phyloP scores from a whole-genome alignment of 2,797 vertebrate genomes.

The Pangasius krempfi region DNA sequence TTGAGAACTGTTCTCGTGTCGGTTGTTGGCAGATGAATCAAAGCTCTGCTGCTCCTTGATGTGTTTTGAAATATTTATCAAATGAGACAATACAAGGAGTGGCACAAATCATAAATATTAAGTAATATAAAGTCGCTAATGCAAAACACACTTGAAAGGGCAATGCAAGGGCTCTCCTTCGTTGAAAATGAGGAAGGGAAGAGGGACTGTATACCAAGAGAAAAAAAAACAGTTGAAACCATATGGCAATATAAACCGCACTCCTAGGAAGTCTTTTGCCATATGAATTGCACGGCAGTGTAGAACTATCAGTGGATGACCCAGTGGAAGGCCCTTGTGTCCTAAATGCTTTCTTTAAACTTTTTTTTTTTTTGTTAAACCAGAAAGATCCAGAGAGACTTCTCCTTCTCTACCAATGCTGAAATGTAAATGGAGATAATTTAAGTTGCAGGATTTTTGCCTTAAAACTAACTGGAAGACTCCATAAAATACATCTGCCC shows the following conservation, averaged over 20 bases:
- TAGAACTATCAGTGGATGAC: conserved; percentile 65
- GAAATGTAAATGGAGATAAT: conserved; percentile 1
- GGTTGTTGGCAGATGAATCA: conserved; percentile 77
- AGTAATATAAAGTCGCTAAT: conserved; percentile 77
- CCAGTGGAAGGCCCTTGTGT: conserved; percentile 53
- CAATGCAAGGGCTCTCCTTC: conserved; percentile 39
- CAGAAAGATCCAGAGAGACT: conserved; percentile 12
- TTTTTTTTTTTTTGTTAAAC: neutral
- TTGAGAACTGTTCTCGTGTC: conserved; percentile 74
- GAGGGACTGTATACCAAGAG: conserved; percentile 28
- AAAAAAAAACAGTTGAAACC: conserved; percentile 57
- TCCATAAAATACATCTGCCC: conserved; percentile 4
- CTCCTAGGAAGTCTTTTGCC: conserved; percentile 58
- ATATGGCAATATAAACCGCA: conserved; percentile 68
- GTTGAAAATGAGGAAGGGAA: conserved; percentile 46
- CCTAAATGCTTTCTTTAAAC: neutral
- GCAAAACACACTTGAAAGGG: conserved; percentile 73
- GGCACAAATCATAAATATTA: conserved; percentile 83
- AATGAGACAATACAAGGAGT: conserved; percentile 81
- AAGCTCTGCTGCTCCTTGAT: conserved; percentile 76
- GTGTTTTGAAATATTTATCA: conserved; percentile 82
- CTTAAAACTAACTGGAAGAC: conserved; percentile 4
- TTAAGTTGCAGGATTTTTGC: neutral
- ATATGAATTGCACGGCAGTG: conserved; percentile 66
- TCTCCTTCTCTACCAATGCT: neutral